Conservation (phyloP, 2,888 invertebrate species). For the Chydorus sphaericus region DNA sequence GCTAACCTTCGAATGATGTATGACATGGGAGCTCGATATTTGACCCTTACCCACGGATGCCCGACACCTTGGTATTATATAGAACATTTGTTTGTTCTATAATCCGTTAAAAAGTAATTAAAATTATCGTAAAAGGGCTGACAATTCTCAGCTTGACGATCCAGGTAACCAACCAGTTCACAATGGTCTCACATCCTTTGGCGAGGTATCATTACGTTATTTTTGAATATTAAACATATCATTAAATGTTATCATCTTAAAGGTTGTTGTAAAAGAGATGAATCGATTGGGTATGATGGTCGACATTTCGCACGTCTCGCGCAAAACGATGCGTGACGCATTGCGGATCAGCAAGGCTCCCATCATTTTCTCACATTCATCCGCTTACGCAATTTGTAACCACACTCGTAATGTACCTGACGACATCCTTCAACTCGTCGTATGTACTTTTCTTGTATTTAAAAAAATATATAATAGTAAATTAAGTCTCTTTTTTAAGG, state of each 20-base stretch:
- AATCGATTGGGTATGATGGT: constrained; percentile 78
- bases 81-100: background rate
- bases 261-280: constrained; percentile 61
- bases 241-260: too few species aligned
- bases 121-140: constrained; percentile 21
- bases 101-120: background rate
- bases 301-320: constrained; percentile 66
- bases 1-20: constrained; percentile 78
- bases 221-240: too few species aligned
- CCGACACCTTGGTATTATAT: constrained; percentile 62
- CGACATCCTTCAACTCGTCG: constrained; percentile 45
- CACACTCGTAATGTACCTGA: constrained; percentile 69
- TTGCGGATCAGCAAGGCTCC: constrained; percentile 61
- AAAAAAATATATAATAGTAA: background rate
- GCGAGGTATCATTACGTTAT: constrained; percentile 22
- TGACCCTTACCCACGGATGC: constrained; percentile 83
- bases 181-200: constrained; percentile 26
- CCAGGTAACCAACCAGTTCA: constrained; percentile 13
- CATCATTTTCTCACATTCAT: constrained; percentile 73
- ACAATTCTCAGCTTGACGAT: constrained; percentile 16
- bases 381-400: constrained; percentile 63
- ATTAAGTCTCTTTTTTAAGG: constrained; percentile 22
- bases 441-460: constrained; percentile 16
- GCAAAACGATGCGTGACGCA: constrained; percentile 64
- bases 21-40: constrained; percentile 70